phyloP scores from a whole-genome alignment of 2,888 invertebrate genomes.

The Chironomus riparius region DNA sequence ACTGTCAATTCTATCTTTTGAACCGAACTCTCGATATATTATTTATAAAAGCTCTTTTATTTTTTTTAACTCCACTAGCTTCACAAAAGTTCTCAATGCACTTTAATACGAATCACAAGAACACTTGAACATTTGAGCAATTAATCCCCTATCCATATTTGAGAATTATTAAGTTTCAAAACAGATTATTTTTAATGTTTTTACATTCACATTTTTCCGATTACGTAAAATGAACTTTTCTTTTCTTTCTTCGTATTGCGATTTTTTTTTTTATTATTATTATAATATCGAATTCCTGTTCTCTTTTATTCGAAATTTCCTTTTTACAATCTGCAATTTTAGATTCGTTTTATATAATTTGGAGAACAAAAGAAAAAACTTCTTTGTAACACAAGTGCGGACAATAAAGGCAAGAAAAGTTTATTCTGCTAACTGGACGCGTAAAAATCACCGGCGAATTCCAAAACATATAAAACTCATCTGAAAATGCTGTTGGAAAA shows the following conservation, averaged over 20 bases:
- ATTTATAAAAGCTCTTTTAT: too few relatives aligned
- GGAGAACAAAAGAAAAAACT: neutral
- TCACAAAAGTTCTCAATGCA: neutral
- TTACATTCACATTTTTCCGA: neutral
- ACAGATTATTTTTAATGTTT: neutral
- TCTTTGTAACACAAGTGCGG: neutral
- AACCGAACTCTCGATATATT: neutral
- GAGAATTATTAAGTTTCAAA: too few relatives aligned
- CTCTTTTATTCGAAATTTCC: too few relatives aligned
- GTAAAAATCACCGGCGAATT: conserved; percentile 20
- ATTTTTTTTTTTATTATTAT: neutral
- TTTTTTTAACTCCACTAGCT: neutral
- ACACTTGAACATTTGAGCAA: neutral
- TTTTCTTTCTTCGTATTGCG: neutral
- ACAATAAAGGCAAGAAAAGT: neutral
- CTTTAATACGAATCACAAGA: neutral
- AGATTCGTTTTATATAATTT: neutral
- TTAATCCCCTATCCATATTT: too few relatives aligned
- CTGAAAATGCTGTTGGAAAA: conserved; percentile 11
- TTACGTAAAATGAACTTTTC: neutral
- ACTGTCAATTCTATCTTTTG: neutral
- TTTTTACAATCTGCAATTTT: neutral
- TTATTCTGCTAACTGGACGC: neutral
- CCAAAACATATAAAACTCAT: conserved; percentile 25
- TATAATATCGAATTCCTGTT: neutral